Percentiles rank a stretch among this genome's conserved stretches.
Conservation (phyloP, 2,888 invertebrate species). For the Nomada ferruginata region DNA sequence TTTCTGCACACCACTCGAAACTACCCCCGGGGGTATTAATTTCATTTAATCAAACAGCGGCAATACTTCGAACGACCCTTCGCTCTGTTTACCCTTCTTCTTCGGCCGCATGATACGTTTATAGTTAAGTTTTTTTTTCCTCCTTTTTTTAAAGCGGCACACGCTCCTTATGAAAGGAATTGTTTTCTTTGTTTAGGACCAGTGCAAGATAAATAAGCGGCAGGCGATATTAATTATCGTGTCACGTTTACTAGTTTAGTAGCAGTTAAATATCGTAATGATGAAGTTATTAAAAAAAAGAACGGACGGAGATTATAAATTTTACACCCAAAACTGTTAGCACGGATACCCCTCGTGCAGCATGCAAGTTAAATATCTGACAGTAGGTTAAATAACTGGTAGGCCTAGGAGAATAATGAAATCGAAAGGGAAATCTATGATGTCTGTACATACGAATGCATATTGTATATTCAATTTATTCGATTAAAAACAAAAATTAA, state of each 20-base stretch:
- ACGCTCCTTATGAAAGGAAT: too few relatives aligned
- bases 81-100: constrained; percentile 60
- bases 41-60: constrained; percentile 75
- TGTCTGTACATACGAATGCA: too few relatives aligned
- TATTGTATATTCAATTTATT: too few relatives aligned
- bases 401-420: too few relatives aligned
- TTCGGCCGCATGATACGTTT: constrained; percentile 23
- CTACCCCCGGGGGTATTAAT: constrained; percentile 74
- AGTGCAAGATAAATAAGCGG: background rate
- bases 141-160: too few relatives aligned
- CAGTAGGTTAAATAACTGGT: too few relatives aligned
- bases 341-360: too few relatives aligned
- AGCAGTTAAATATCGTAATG: too few relatives aligned
- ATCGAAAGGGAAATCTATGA: too few relatives aligned
- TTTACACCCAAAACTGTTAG: too few relatives aligned
- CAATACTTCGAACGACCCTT: constrained; percentile 40
- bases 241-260: background rate
- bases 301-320: background rate
- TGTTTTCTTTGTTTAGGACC: background rate
- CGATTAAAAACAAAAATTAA: too few relatives aligned
- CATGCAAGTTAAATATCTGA: too few relatives aligned
- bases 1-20: constrained; percentile 66
- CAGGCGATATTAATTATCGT: background rate
- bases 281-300: background rate
- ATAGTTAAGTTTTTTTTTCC: background rate